Base-by-base conservation (phyloP, 2,113 vertebrate species). In the Natator depressus region DNA sequence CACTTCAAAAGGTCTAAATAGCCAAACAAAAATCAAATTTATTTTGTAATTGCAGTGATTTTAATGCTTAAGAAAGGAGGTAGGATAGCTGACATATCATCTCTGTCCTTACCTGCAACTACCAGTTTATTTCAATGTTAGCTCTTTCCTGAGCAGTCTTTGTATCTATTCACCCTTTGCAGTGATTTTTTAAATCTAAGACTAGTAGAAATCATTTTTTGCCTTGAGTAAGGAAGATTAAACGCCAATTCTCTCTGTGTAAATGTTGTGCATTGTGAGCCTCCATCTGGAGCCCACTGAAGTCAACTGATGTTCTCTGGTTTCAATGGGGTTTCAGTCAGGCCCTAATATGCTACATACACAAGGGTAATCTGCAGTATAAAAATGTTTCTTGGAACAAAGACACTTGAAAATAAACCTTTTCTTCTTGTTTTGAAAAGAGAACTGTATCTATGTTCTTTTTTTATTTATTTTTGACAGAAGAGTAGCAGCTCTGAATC, bases 401-500 rank as follows among this genome's bases (percentile, higher is more conserved):
- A 20, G n/a, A 8, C 8, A 53, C 13, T 51, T 49, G 42, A 47
- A 46, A 78, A 78, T 78, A 78, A 46, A 46, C 3, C 27, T 80
- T 84, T 90, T 69, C n/a, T 38, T 50, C 54, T 80, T 69, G n/a
- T 31, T 69, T 20, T 88, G 31, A 87, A 31, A 59, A 35, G 47
- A 19, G 22, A 24, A 57, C 29, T 89, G 5, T 84, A 78, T 49
- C 24, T 89, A 22, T 42, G 1, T 80, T 86, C 55, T 82, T 2
- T 35, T 95, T 98, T 79, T 84, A 97, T 98, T 47, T 42, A 8
- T 90, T 96, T 96, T 96, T 91, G 94, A 91, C 98, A 99, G 99
- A 99, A 98, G 98, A 99, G 99, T 98, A 99, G 99, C 99, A 99
- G 99, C 97, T 99, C 99, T 1, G 99, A 99, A 94, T 99, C 99